These are phyloP conservation scores for Melipona bicolor DNA, from an alignment of 2,888 invertebrate species.

Conservation along the genomic window DNA sequence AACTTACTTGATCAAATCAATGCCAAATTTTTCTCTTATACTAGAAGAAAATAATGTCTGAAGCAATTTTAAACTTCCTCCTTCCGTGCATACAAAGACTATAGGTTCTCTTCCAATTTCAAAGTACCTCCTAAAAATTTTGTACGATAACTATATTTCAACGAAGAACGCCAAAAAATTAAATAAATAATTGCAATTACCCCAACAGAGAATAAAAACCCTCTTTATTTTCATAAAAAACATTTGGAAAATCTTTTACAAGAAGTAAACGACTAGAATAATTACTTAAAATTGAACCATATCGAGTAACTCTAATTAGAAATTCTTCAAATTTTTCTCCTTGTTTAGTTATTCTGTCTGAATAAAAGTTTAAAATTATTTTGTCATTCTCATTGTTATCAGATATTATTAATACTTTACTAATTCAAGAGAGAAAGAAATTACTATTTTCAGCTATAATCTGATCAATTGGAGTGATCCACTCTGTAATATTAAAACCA, in stretches of 20 bases:
- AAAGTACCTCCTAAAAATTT: slow-evolving; percentile 86
- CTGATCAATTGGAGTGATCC: slow-evolving; percentile 92
- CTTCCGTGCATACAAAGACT: slow-evolving; percentile 90
- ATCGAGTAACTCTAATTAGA: slow-evolving; percentile 91
- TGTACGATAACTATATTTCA: background rate
- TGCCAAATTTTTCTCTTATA: slow-evolving; percentile 87
- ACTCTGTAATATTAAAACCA: slow-evolving; percentile 89
- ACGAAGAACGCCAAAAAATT: background rate
- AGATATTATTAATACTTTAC: background rate
- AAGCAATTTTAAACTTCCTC: slow-evolving; percentile 84
- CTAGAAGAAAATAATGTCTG: slow-evolving; percentile 88
- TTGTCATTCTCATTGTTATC: background rate
- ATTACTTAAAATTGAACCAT: slow-evolving; percentile 82
- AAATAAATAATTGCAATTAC: slow-evolving; percentile 78
- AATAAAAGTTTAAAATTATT: slow-evolving; percentile 23
- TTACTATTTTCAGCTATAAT: slow-evolving; percentile 86
- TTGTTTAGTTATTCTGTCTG: slow-evolving; percentile 85
- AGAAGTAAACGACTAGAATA: slow-evolving; percentile 86
- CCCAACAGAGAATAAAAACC: slow-evolving; percentile 89
- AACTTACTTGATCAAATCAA: slow-evolving; percentile 87
- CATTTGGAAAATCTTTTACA: slow-evolving; percentile 94
- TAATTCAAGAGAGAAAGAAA: background rate
- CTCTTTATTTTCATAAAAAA: slow-evolving; percentile 88
- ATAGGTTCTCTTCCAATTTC: slow-evolving; percentile 88
- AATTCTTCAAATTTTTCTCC: slow-evolving; percentile 90